Evolutionary conservation across 2,888 invertebrate species (phyloP).

Genomic region (Cheilosia pagana): DNA sequence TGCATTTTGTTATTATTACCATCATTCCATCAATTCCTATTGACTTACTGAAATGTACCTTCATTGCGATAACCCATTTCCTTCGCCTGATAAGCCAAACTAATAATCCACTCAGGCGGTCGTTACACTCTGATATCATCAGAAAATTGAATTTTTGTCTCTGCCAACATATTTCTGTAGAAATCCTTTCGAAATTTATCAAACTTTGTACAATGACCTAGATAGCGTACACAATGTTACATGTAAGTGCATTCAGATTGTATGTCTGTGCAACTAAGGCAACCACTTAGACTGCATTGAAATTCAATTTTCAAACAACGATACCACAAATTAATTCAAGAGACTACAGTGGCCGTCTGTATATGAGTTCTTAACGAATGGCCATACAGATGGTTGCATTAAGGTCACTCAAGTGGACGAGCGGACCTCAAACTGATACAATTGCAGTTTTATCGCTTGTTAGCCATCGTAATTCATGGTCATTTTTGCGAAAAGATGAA

Average conservation of each 20-base stretch:
- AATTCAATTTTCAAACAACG: conserved; percentile 18
- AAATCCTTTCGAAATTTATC: conserved; percentile 5
- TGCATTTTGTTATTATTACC: not conserved
- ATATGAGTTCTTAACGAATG: conserved; percentile 10
- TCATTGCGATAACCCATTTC: conserved; percentile 42
- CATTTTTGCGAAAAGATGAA: conserved; percentile 40
- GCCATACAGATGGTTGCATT: conserved; percentile 21
- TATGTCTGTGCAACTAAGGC: conserved; percentile 18
- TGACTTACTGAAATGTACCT: not conserved
- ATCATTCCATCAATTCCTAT: not conserved
- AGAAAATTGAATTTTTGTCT: not conserved
- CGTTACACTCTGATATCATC: conserved; percentile 34
- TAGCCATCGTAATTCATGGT: conserved; percentile 39
- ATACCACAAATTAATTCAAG: conserved; percentile 21
- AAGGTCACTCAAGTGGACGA: conserved; percentile 54
- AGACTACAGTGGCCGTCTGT: not conserved
- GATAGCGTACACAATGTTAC: conserved; percentile 4
- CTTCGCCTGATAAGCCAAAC: conserved; percentile 33
- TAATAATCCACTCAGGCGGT: conserved; percentile 34
- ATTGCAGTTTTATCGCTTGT: conserved; percentile 20
- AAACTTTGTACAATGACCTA: conserved; percentile 43
- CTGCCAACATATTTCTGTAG: not conserved
- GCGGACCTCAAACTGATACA: conserved; percentile 33
- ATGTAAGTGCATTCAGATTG: conserved; percentile 13
- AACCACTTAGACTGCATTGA: conserved; percentile 53